These are phyloP conservation scores for Pungitius pungitius DNA, from an alignment of 2,113 vertebrate genomes.

Conservation along the genomic window DNA sequence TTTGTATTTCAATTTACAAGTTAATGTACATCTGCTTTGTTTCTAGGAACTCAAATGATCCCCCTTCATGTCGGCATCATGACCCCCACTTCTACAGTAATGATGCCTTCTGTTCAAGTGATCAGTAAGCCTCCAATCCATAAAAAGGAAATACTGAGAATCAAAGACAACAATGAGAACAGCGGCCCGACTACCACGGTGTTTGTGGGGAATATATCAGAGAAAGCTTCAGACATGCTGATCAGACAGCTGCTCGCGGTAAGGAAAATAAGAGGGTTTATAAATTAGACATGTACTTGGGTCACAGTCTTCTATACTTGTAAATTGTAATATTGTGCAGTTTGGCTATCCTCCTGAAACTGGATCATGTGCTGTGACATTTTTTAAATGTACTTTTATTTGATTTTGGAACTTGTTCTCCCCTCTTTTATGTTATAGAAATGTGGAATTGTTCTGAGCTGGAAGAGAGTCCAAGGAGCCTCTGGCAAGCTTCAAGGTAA, in stretches of 20 bases:
- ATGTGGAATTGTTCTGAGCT: conserved; percentile 98
- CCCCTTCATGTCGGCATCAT: conserved; percentile 98
- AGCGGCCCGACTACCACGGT: conserved; percentile 96
- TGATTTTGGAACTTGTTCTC: not conserved
- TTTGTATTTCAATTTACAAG: not conserved
- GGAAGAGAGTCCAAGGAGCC: conserved; percentile 98
- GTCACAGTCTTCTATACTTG: not conserved
- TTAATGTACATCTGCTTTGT: conserved; percentile 1
- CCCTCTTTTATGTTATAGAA: conserved; percentile 80
- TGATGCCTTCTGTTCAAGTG: conserved; percentile 89
- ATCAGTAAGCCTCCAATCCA: conserved; percentile 91
- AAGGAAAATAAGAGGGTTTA: conserved; percentile 66
- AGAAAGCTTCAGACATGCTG: conserved; percentile 98
- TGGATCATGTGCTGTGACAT: not conserved
- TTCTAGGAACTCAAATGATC: conserved; percentile 93
- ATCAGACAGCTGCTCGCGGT: conserved; percentile 97
- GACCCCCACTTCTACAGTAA: conserved; percentile 89
- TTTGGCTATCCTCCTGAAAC: not conserved
- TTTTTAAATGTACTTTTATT: not conserved
- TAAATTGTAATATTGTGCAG: not conserved
- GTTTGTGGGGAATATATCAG: conserved; percentile 98
- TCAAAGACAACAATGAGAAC: conserved; percentile 90
- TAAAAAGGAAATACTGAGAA: conserved; percentile 86
- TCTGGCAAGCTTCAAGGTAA: conserved; percentile 99
- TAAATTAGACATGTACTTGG: not conserved